These are phyloP conservation scores for Amphipyra berbera DNA, from an alignment of 2,888 invertebrate genomes.

Conservation along the genomic window DNA sequence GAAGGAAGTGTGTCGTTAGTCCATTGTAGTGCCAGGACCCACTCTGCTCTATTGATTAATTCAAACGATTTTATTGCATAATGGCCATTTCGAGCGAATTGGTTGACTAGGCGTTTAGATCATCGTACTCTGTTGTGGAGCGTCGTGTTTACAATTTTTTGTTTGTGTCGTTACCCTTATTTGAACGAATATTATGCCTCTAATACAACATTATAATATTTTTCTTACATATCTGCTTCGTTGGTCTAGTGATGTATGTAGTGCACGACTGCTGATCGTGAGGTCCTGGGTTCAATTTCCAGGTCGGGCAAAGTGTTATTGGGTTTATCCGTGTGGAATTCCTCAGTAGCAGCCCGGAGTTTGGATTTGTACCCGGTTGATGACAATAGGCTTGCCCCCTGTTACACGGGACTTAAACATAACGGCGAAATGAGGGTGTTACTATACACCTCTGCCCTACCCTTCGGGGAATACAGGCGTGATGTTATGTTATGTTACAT, in stretches of 20 bases:
- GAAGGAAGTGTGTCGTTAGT: conserved; percentile 81
- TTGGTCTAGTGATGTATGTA: too few relatives aligned
- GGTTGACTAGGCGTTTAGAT: conserved; percentile 65
- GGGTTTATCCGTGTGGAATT: too few relatives aligned
- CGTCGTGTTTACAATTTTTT: conserved; percentile 21
- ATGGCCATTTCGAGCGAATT: conserved; percentile 71
- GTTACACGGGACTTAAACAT: too few relatives aligned
- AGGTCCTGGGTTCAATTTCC: too few relatives aligned
- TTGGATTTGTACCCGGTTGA: too few relatives aligned
- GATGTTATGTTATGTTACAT: conserved; percentile 34
- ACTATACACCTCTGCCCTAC: too few relatives aligned
- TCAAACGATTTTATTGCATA: conserved; percentile 87
- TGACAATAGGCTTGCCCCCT: too few relatives aligned
- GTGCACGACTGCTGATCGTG: too few relatives aligned
- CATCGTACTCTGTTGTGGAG: conserved; percentile 48
- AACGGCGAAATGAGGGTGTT: too few relatives aligned
- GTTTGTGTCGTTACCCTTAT: conserved; percentile 25
- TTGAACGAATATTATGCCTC: conserved; percentile 6
- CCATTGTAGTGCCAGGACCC: conserved; percentile 75
- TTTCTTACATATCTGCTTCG: conserved; percentile 35
- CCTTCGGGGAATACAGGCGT: too few relatives aligned
- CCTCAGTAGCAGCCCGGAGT: too few relatives aligned
- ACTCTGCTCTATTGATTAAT: conserved; percentile 87
- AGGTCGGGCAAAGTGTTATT: too few relatives aligned
- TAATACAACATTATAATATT: conserved; percentile 17